phyloP scores from a whole-genome alignment of 1,140 invertebrate species.

The Dolichoris vasculosae region DNA sequence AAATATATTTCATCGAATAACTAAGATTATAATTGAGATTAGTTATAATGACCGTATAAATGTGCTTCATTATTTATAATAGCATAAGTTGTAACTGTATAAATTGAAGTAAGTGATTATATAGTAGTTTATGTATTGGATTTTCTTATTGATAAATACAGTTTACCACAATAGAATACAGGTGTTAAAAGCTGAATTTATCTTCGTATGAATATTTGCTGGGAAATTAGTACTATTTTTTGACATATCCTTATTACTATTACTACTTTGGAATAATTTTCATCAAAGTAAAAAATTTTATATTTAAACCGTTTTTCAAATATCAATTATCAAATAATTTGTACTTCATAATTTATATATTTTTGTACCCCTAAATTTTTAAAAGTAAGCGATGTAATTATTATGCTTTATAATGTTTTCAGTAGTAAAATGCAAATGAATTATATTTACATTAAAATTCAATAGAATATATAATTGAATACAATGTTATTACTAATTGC shows the following conservation, averaged over 20 bases:
- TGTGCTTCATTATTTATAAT: background rate
- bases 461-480: too few species aligned
- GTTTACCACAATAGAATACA: background rate
- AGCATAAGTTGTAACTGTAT: background rate
- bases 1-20: background rate
- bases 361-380: too few species aligned
- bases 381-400: too few species aligned
- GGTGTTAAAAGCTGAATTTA: background rate
- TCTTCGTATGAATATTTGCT: background rate
- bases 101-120: background rate
- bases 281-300: background rate
- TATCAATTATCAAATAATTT: background rate
- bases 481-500: too few species aligned
- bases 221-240: background rate
- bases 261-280: background rate
- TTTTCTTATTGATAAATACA: background rate
- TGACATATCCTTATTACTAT: background rate
- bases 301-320: background rate
- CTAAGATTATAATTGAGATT: background rate
- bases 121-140: background rate
- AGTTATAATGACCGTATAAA: background rate
- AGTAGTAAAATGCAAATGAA: too few species aligned
- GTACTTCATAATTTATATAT: too few species aligned
- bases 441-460: too few species aligned
- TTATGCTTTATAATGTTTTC: too few species aligned